These are phyloP conservation scores for Lacerta agilis DNA, from an alignment of 2,797 vertebrate genomes.

Conservation along the genomic window DNA sequence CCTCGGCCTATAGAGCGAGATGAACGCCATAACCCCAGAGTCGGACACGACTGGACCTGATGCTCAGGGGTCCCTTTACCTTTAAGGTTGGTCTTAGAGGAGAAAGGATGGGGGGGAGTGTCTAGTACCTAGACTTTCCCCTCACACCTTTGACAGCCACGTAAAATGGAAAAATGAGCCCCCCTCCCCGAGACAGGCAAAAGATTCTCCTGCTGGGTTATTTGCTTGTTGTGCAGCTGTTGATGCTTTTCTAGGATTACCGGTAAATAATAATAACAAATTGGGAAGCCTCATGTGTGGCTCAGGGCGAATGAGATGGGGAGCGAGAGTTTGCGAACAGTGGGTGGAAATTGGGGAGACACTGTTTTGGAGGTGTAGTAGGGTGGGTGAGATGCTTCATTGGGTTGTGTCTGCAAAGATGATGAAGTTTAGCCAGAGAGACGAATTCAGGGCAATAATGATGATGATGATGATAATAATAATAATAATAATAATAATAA, in stretches of 20 bases:
- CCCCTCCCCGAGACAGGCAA: too few relatives aligned
- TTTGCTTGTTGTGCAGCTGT: not conserved
- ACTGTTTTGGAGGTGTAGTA: not conserved
- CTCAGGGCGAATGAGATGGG: not conserved
- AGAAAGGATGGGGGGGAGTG: too few relatives aligned
- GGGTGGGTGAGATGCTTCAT: not conserved
- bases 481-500: too few relatives aligned
- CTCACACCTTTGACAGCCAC: not conserved
- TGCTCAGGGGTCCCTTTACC: too few relatives aligned
- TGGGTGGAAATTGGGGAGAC: too few relatives aligned
- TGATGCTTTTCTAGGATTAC: not conserved
- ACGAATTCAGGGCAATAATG: not conserved
- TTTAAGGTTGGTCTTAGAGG: too few relatives aligned
- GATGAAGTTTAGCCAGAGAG: not conserved
- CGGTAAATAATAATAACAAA: not conserved
- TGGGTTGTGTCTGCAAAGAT: not conserved
- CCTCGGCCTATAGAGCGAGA: too few relatives aligned
- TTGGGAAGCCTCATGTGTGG: not conserved
- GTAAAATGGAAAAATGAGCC: not conserved
- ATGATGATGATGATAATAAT: too few relatives aligned
- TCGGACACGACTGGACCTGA: too few relatives aligned
- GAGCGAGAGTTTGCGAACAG: not conserved
- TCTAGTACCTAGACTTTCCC: not conserved
- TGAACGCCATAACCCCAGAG: too few relatives aligned
- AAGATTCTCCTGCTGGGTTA: not conserved